Conservation (phyloP, 2,888 invertebrate genomes). For the Pammene aurita region DNA sequence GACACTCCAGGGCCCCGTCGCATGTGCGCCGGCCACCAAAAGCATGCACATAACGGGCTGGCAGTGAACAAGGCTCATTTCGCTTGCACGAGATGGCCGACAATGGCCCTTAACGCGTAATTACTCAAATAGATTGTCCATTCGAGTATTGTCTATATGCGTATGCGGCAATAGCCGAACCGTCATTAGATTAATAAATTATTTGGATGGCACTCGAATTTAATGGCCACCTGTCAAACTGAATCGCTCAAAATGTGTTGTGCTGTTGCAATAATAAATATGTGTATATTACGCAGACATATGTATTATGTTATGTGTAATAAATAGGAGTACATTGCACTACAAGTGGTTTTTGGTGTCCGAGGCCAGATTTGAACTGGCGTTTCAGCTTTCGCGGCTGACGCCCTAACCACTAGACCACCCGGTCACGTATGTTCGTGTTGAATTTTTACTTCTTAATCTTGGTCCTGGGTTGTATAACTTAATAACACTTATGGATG, state of each 20-base stretch:
- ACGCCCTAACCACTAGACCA: too few relatives aligned
- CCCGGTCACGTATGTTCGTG: too few relatives aligned
- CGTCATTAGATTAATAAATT: conserved; percentile 37
- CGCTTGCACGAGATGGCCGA: conserved; percentile 80
- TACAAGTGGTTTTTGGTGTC: too few relatives aligned
- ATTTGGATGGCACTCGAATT: conserved; percentile 29
- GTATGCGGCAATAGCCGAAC: conserved; percentile 62
- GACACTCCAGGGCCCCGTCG: conserved; percentile 65
- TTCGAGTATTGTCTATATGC: conserved; percentile 78
- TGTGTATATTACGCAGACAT: too few relatives aligned
- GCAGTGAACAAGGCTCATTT: conserved; percentile 80
- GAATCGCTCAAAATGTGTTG: conserved; percentile 8
- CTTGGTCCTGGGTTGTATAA: too few relatives aligned
- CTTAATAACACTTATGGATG: too few relatives aligned
- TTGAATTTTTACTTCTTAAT: too few relatives aligned
- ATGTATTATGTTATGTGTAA: too few relatives aligned
- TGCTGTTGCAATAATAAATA: not conserved
- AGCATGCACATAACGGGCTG: conserved; percentile 73
- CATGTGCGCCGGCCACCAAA: conserved; percentile 58
- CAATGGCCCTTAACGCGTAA: conserved; percentile 82
- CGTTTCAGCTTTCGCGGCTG: too few relatives aligned
- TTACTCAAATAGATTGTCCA: conserved; percentile 84
- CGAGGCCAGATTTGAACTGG: too few relatives aligned
- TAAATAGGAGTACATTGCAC: too few relatives aligned
- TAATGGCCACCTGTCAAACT: conserved; percentile 18